Evolutionary conservation across 2,113 vertebrate species (phyloP).

Genomic region (Eclectus roratus): DNA sequence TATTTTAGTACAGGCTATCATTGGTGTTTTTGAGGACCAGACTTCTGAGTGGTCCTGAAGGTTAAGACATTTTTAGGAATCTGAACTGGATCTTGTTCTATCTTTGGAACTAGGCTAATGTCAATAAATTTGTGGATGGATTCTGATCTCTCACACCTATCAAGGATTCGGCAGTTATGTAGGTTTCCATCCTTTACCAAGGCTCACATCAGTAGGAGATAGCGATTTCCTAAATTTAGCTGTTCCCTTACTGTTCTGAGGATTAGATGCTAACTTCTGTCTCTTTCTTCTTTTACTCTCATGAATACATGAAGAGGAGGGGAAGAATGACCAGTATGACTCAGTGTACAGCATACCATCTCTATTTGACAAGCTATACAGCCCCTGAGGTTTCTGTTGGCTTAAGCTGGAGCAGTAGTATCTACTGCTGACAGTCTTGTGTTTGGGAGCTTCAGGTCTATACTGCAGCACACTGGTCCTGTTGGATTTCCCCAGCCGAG

Average conservation of each 20-base stretch:
- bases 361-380: not conserved
- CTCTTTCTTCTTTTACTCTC: not conserved
- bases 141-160: not conserved
- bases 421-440: not conserved
- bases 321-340: not conserved
- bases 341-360: not conserved
- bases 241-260: not conserved
- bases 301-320: not conserved
- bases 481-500: not conserved
- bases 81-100: not conserved
- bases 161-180: not conserved
- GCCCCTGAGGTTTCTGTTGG: not conserved
- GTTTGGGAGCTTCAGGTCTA: not conserved
- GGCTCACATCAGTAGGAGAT: not conserved
- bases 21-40: not conserved
- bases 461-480: accelerated
- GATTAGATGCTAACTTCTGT: not conserved
- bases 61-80: not conserved
- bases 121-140: not conserved
- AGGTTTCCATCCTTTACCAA: not conserved
- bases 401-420: not conserved
- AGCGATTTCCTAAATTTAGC: not conserved
- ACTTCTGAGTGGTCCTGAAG: not conserved
- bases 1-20: not conserved
- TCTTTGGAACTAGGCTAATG: not conserved